Percentiles rank a stretch among this genome's conserved stretches.
Conservation (phyloP, 2,797 vertebrate genomes). For the Diglossa cyanea region DNA sequence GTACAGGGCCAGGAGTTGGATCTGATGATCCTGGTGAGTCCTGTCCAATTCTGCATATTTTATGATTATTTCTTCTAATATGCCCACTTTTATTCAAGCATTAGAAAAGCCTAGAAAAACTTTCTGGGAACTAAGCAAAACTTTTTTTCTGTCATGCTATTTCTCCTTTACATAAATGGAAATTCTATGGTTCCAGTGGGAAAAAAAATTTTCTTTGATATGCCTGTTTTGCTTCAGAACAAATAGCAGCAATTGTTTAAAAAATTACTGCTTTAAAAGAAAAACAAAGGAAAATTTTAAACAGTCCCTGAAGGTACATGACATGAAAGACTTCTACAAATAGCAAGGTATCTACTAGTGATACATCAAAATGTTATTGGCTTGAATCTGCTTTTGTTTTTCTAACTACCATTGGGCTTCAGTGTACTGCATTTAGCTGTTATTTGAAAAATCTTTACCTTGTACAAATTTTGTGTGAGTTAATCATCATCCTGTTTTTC, state of each 20-base stretch:
- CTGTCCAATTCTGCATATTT: neutral
- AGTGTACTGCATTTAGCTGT: neutral
- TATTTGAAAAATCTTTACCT: neutral
- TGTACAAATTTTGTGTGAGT: neutral
- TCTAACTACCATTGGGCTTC: neutral
- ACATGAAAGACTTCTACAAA: neutral
- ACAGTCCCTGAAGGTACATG: neutral
- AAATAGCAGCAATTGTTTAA: neutral
- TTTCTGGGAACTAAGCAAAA: neutral
- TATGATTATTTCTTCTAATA: neutral
- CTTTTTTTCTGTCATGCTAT: neutral
- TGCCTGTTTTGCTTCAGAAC: neutral
- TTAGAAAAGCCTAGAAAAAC: neutral
- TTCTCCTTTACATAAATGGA: neutral
- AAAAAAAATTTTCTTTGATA: neutral
- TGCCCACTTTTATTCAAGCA: neutral
- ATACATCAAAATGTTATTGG: neutral
- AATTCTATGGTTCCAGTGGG: neutral
- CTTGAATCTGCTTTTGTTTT: neutral
- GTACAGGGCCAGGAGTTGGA: neutral
- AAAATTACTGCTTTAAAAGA: neutral
- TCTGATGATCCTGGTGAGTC: neutral
- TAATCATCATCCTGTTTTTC: neutral
- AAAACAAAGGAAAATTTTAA: constrained; percentile 10
- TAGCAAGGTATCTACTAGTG: neutral